phyloP scores from a whole-genome alignment of 2,888 invertebrate species.

The Tridacna gigas region DNA sequence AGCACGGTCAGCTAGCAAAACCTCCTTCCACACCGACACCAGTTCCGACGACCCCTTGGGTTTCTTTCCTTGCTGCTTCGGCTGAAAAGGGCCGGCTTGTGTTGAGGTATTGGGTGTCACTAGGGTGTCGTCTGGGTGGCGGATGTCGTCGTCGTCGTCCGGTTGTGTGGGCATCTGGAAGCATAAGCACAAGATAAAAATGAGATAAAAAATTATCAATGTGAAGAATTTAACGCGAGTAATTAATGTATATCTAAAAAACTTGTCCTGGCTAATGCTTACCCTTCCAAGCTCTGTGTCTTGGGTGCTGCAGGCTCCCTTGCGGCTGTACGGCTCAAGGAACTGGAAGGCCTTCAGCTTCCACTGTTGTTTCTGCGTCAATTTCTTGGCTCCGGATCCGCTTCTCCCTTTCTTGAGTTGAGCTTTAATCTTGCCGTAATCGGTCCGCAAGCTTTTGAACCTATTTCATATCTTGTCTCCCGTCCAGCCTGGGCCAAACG shows the following conservation, averaged over 20 bases:
- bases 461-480: conserved; percentile 12
- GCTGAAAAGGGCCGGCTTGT: background rate
- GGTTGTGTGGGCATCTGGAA: background rate
- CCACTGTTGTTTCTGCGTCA: conserved; percentile 19
- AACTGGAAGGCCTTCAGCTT: too few relatives aligned
- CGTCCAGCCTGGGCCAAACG: conserved; percentile 17
- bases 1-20: conserved; percentile 10
- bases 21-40: conserved; percentile 2
- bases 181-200: background rate
- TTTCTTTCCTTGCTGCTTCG: conserved; percentile 12
- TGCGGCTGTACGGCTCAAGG: background rate
- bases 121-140: background rate
- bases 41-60: background rate
- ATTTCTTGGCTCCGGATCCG: conserved; percentile 19
- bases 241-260: background rate
- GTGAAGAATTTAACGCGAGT: background rate
- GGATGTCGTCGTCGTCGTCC: background rate
- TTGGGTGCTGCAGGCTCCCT: background rate
- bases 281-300: background rate
- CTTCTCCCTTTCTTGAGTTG: conserved; percentile 26
- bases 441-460: conserved; percentile 26
- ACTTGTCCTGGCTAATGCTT: background rate
- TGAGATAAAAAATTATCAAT: too few relatives aligned
- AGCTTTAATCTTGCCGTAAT: conserved; percentile 27
- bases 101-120: background rate